Conservation (phyloP, 2,797 vertebrate genomes). For the Tamandua tetradactyla region DNA sequence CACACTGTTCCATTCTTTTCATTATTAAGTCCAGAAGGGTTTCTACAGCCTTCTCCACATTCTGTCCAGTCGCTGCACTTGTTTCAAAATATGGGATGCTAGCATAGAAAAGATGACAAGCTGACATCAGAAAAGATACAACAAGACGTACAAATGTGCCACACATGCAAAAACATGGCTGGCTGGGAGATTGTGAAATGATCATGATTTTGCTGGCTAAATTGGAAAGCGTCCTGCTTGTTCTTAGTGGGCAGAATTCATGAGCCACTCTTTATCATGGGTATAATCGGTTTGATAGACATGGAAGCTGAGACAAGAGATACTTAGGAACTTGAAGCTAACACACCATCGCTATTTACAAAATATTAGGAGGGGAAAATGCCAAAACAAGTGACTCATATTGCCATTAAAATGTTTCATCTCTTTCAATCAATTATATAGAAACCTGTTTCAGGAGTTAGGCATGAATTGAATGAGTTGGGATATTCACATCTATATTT, state of each 20-base stretch:
- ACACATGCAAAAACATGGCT: neutral
- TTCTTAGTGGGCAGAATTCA: neutral
- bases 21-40: slow-evolving; percentile 96
- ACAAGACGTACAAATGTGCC: neutral
- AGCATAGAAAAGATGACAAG: slow-evolving; percentile 13
- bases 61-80: slow-evolving; percentile 92
- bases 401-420: neutral
- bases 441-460: neutral
- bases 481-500: neutral
- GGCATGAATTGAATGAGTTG: neutral
- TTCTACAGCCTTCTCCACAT: slow-evolving; percentile 93
- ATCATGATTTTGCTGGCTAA: neutral
- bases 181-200: neutral
- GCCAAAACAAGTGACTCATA: neutral
- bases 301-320: neutral
- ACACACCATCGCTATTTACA: neutral
- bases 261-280: neutral
- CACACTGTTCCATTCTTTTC: slow-evolving; percentile 97
- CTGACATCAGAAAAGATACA: slow-evolving; percentile 30
- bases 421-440: neutral
- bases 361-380: neutral
- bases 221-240: slow-evolving; percentile 9
- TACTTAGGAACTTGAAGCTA: neutral
- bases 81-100: slow-evolving; percentile 98
- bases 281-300: neutral